Evolutionary conservation across 2,113 vertebrate genomes (phyloP).

Genomic region (Strix uralensis): DNA sequence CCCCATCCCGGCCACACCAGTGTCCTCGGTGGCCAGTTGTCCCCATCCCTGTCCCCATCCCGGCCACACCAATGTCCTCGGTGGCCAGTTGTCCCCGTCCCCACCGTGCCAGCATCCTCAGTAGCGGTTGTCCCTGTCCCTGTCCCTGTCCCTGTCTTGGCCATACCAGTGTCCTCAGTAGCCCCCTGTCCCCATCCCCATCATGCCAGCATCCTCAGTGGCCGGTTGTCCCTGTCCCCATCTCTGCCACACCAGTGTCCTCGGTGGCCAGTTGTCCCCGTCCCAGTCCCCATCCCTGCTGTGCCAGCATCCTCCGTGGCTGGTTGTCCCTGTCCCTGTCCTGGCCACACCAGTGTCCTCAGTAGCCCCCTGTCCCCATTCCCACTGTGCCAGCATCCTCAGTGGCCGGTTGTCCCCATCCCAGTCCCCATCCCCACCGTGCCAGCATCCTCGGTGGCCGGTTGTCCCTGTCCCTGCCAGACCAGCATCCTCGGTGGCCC

Average conservation of each 20-base stretch:
- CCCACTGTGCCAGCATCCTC: background rate
- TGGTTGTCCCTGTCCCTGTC: background rate
- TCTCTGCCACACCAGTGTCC: too few species aligned
- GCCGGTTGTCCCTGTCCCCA: background rate
- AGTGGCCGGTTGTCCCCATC: rapidly evolving
- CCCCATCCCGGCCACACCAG: background rate
- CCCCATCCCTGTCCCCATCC: background rate
- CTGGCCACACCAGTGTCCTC: background rate
- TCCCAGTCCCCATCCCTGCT: background rate
- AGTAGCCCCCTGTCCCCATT: too few species aligned
- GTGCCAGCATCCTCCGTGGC: background rate
- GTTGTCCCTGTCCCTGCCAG: background rate
- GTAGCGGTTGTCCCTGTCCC: rapidly evolving
- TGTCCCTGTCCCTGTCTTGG: background rate
- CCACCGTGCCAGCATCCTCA: background rate
- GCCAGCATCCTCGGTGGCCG: background rate
- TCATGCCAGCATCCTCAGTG: rapidly evolving
- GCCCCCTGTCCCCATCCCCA: background rate
- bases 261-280: background rate
- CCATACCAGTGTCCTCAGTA: background rate
- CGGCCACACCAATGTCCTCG: background rate
- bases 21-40: rapidly evolving
- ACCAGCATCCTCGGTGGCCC: background rate
- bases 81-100: rapidly evolving
- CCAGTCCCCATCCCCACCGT: background rate